Base-by-base conservation (phyloP, 1,140 invertebrate genomes). In the Leptestheria dahalacensis region DNA sequence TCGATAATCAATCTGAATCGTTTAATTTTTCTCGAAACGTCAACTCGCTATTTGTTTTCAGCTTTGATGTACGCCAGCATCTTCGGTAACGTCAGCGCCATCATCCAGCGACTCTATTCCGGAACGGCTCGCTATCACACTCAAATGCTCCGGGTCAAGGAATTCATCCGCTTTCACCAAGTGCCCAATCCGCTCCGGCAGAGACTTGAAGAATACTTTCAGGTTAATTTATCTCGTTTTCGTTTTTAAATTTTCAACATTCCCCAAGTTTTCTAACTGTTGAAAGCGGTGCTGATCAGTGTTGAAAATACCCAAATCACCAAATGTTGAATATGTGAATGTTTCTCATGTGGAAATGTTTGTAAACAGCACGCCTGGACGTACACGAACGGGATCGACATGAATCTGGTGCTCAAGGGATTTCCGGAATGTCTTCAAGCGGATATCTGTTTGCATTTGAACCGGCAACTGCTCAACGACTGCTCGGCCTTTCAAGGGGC, bases 11-110 rank as follows among this genome's bases (percentile, higher is more conserved):
- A n/a, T n/a, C n/a, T n/a, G n/a, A n/a, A n/a, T n/a, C n/a, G n/a
- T n/a, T n/a, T n/a, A n/a, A n/a, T n/a, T n/a, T n/a, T n/a, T n/a
- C n/a, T n/a, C n/a, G n/a, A n/a, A n/a, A n/a, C n/a, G n/a, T n/a
- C n/a, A n/a, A n/a, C n/a, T n/a, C n/a, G n/a, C n/a, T n/a, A n/a
- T n/a, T n/a, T n/a, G n/a, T n/a, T n/a, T n/a, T n/a, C 76, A 95
- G 91, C 92, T 65, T 79, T 99, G n/a, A 95, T 98, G 91, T 97
- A 97, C 73, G 95, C 95, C 66, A 97, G 92, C 74, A 97, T 99
- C 68, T 98, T 99, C 74, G 95, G 95, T 70, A 97, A 97, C 73
- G 69, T 66, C 18, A 80, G 78, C 2, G 93, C 95, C 47, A 98
- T 99, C 68, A 98, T 99, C 74, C 91, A 98, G 77, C 78, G 94